Evolutionary conservation across 2,113 vertebrate species (phyloP), one percentile per base, ranked within the genome.

Genomic region (Barnardius zonarius): DNA sequence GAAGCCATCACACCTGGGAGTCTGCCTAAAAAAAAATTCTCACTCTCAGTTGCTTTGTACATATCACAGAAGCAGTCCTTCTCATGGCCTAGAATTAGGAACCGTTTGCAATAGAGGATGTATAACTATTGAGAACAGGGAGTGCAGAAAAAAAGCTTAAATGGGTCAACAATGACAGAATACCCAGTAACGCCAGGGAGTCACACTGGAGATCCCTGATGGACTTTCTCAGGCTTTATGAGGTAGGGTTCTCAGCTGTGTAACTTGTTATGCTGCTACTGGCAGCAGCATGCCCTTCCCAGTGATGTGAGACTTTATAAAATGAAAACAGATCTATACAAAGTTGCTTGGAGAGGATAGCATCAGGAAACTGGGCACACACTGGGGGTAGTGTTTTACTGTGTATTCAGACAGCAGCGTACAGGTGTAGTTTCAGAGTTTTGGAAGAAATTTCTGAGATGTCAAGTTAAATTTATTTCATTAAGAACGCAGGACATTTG

Each of bases 301-400:
- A 0, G 11, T 1, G 1, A 27, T 1, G 1, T 10, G 17, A 16
- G 27, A 10, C 51, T 46, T 22, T 16, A 3, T 30, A 17, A 52
- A 73, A 49, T 0, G 5, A 46, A 69, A 86, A 7, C 23, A 62
- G 5, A 12, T 17, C 28, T 61, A 43, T 12, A 4, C 9, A 18
- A 25, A 63, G 9, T 6, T 66, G 6, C 9, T 5, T 2, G 7
- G 13, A 43, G 11, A 41, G 5, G 31, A 24, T 1, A 61, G 23
- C 35, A 5, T 5, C 46, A 52, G 37, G 25, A 88, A 84, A 75
- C 5, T 3, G 1, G 7, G 22, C 16, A 35, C 43, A 5, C 7
- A 3, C 37, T 54, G 22, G 1, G 22, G 3, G 2, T 6, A 39
- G 18, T 24, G 4, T 77, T 92, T 67, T 54, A 9, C 24, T 63